Percentiles rank a stretch among this genome's conserved stretches.
These are phyloP conservation scores for Sprattus sprattus DNA, from an alignment of 2,113 vertebrate genomes.

Conservation along the genomic window DNA sequence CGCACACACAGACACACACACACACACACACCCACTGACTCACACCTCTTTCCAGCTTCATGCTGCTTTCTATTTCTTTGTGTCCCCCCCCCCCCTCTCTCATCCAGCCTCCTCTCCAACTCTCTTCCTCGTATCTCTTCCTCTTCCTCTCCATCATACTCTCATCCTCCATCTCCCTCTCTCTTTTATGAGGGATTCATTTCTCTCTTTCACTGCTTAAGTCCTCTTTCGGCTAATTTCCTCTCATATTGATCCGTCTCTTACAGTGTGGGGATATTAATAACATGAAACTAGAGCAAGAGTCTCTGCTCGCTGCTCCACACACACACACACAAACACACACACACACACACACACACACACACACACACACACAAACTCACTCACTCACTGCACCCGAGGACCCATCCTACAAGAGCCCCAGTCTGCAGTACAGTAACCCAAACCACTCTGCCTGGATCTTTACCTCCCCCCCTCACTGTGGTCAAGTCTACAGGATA, in stretches of 20 bases:
- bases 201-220: too few species aligned
- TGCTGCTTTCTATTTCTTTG: not conserved
- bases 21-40: not conserved
- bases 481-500: too few species aligned
- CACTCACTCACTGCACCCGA: too few species aligned
- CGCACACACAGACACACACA: not conserved
- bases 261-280: too few species aligned
- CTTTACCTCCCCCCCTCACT: not conserved
- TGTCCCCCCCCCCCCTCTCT: not conserved
- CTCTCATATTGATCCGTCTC: too few species aligned
- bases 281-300: too few species aligned
- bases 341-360: too few species aligned
- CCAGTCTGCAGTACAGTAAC: too few species aligned
- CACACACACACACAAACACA: too few species aligned
- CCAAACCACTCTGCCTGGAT: not conserved
- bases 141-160: not conserved
- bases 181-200: not conserved
- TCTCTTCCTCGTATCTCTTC: not conserved
- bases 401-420: too few species aligned
- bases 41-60: not conserved
- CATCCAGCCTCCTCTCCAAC: not conserved
- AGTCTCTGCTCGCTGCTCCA: too few species aligned
- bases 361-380: too few species aligned
- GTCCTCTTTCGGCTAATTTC: not conserved
- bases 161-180: not conserved